These are phyloP conservation scores for Gila robusta DNA, from an alignment of 2,797 vertebrate species.

Conservation along the genomic window DNA sequence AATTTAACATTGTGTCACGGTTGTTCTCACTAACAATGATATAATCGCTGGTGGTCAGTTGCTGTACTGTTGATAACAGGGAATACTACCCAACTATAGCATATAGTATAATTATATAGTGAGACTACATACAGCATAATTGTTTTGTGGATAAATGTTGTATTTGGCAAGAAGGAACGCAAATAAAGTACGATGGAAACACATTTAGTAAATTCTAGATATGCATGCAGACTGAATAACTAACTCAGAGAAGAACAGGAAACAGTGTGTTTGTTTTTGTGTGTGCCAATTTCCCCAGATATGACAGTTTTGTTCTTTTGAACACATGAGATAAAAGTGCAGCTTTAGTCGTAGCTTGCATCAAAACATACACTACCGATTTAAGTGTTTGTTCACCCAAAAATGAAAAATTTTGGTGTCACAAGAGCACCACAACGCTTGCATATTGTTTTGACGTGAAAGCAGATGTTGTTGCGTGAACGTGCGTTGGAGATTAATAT, in stretches of 20 bases:
- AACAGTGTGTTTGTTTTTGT: background rate
- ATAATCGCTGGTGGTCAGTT: background rate
- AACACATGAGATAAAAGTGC: background rate
- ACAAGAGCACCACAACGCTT: no score
- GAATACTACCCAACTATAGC: background rate
- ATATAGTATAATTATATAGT: background rate
- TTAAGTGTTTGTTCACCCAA: background rate
- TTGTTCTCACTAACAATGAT: background rate
- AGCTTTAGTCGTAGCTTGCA: background rate
- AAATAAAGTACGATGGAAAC: background rate
- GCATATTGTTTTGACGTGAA: no score
- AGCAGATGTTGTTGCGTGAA: no score
- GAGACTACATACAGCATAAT: background rate
- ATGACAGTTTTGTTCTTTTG: background rate
- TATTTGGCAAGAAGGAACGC: background rate
- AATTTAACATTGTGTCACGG: background rate
- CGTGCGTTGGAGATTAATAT: no score
- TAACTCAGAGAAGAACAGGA: background rate
- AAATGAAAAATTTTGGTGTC: no score
- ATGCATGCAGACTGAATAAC: background rate
- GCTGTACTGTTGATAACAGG: no score
- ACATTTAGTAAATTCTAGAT: background rate
- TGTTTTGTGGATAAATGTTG: background rate
- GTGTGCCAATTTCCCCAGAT: background rate
- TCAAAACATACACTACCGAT: background rate